These are phyloP conservation scores for Metaphire vulgaris DNA, from an alignment of 1,140 invertebrate genomes.

Conservation along the genomic window DNA sequence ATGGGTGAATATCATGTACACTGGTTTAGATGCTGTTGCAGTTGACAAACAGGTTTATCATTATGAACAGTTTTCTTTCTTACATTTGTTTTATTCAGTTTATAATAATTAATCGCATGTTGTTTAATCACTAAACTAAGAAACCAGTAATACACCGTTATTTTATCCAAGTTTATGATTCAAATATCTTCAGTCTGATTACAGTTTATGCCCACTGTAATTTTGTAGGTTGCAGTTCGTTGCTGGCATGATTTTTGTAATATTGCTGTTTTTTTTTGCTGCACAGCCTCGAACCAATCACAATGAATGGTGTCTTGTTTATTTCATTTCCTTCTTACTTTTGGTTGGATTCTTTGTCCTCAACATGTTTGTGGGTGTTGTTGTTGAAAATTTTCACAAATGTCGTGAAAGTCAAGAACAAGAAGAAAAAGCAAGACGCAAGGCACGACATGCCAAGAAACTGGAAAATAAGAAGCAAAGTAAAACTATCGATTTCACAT, in stretches of 20 bases:
- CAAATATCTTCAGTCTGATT: too few relatives aligned
- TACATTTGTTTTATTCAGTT: too few relatives aligned
- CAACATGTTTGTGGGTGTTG: conserved; percentile 99
- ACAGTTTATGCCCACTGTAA: too few relatives aligned
- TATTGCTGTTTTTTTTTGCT: too few relatives aligned
- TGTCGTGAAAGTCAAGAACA: conserved; percentile 98
- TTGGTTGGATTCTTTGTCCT: conserved; percentile 98
- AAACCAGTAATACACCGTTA: too few relatives aligned
- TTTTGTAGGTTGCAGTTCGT: too few relatives aligned
- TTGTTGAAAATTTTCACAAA: conserved; percentile 98
- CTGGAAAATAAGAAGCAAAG: conserved; percentile 92
- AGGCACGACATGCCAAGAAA: conserved; percentile 86
- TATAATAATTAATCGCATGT: too few relatives aligned
- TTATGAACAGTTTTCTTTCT: too few relatives aligned
- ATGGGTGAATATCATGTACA: conserved; percentile 99
- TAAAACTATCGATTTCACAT: too few relatives aligned
- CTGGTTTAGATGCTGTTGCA: conserved; percentile 94
- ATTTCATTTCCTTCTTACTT: conserved; percentile 98
- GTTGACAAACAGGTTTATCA: conserved; percentile 94
- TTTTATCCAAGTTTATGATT: too few relatives aligned
- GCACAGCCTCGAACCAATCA: conserved; percentile 91
- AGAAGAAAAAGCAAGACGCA: conserved; percentile 88
- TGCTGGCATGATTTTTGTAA: too few relatives aligned
- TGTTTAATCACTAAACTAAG: too few relatives aligned
- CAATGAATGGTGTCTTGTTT: conserved; percentile 97